A percentile compares a stretch with the other conserved stretches of the same genome.
These are phyloP conservation scores for Meta bourneti DNA, from an alignment of 2,888 invertebrate genomes.

Conservation along the genomic window DNA sequence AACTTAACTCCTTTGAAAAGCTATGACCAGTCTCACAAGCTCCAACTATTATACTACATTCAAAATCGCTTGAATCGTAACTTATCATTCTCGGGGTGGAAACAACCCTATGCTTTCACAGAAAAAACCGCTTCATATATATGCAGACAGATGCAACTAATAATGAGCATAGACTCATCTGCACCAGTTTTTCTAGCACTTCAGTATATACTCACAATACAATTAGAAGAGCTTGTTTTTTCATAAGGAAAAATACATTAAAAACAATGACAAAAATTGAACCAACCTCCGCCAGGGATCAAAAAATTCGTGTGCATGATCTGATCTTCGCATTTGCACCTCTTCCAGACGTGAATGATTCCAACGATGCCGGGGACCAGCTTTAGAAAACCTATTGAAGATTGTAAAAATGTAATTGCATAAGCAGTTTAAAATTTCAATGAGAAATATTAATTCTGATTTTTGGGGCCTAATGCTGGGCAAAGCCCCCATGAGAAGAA, in stretches of 20 bases:
- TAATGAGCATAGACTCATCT: neutral
- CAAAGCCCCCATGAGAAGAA: neutral
- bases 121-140: neutral
- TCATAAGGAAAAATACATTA: neutral
- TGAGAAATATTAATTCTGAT: neutral
- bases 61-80: too few relatives aligned
- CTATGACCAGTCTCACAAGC: too few relatives aligned
- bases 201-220: neutral
- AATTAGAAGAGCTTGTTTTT: neutral
- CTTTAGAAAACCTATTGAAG: neutral
- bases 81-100: too few relatives aligned
- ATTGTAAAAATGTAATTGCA: neutral
- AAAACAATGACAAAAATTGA: neutral
- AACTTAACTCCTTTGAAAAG: too few relatives aligned
- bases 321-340: neutral
- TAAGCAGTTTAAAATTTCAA: neutral
- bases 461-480: neutral
- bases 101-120: neutral
- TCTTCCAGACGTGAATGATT: neutral
- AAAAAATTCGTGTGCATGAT: neutral
- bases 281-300: conserved; percentile 4
- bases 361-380: neutral
- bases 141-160: neutral
- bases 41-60: too few relatives aligned
- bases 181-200: neutral